Evolutionary conservation across 2,113 vertebrate species (phyloP).

Genomic region (Sander vitreus): DNA sequence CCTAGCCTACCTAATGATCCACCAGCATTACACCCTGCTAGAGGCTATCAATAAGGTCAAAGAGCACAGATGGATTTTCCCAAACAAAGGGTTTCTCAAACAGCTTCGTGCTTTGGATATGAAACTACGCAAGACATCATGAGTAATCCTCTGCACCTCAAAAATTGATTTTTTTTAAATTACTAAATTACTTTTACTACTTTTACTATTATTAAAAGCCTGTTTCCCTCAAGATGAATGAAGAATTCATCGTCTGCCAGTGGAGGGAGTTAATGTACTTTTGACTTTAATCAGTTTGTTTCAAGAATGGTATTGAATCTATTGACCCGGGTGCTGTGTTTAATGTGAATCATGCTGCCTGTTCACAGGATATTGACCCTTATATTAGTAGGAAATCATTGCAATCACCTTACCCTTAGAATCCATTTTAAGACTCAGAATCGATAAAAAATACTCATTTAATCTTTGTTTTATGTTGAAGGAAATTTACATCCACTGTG

Average conservation of each 20-base stretch:
- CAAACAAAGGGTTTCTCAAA: constrained; percentile 85
- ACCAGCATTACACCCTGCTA: constrained; percentile 78
- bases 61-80: constrained; percentile 85
- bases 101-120: constrained; percentile 82
- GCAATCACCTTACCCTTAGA: constrained; percentile 14
- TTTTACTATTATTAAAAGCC: too few species aligned
- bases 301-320: constrained; percentile 17
- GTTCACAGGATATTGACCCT: constrained; percentile 20
- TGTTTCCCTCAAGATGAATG: constrained; percentile 34
- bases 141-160: neutral
- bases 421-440: constrained; percentile 12
- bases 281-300: constrained; percentile 32
- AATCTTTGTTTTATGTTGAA: constrained; percentile 3
- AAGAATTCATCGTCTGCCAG: constrained; percentile 17
- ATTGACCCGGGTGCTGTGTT: constrained; percentile 1
- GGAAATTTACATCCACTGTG: neutral
- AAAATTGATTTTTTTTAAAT: neutral
- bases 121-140: constrained; percentile 54
- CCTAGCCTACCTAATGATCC: constrained; percentile 86
- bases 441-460: constrained; percentile 19
- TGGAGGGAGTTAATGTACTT: constrained; percentile 42
- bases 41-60: constrained; percentile 83
- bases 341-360: constrained; percentile 20
- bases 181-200: too few species aligned
- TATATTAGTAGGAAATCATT: constrained; percentile 27